Evolutionary conservation across 2,113 vertebrate genomes (phyloP).

Genomic region (Poicephalus meyeri): DNA sequence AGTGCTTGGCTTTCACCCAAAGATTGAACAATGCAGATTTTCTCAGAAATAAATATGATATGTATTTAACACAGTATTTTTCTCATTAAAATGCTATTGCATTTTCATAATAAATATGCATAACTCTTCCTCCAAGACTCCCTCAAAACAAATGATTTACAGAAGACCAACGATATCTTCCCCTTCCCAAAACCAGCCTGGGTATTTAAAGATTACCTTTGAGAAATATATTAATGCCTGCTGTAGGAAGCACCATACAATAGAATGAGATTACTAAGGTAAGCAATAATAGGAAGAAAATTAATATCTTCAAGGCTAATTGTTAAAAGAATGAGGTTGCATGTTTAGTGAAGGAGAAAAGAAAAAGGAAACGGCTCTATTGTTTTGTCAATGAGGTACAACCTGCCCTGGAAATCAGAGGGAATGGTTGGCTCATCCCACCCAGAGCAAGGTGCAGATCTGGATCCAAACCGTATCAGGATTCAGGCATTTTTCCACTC

Average conservation of each 20-base stretch:
- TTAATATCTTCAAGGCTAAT: background rate
- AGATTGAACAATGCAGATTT: constrained; percentile 48
- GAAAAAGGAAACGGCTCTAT: background rate
- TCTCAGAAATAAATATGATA: constrained; percentile 32
- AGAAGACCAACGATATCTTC: background rate
- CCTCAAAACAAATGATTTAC: constrained; percentile 9
- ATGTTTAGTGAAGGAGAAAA: background rate
- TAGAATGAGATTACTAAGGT: background rate
- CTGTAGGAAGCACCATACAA: background rate
- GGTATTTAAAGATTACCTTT: constrained; percentile 23
- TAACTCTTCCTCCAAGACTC: constrained; percentile 1
- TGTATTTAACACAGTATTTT: background rate
- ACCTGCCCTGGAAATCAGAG: background rate
- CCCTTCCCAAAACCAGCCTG: background rate
- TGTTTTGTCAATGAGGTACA: background rate
- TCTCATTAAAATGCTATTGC: constrained; percentile 11
- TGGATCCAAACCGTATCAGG: background rate
- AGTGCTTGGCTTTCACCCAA: constrained; percentile 35
- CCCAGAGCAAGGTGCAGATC: background rate
- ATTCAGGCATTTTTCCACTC: background rate
- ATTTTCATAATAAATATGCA: constrained; percentile 28
- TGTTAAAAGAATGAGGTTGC: background rate
- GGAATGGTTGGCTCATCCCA: background rate
- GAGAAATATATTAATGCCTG: background rate
- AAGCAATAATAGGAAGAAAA: background rate